A percentile compares a stretch with the other conserved stretches of the same genome.
phyloP scores from a whole-genome alignment of 2,113 vertebrate species.

The Craseonycteris thonglongyai region DNA sequence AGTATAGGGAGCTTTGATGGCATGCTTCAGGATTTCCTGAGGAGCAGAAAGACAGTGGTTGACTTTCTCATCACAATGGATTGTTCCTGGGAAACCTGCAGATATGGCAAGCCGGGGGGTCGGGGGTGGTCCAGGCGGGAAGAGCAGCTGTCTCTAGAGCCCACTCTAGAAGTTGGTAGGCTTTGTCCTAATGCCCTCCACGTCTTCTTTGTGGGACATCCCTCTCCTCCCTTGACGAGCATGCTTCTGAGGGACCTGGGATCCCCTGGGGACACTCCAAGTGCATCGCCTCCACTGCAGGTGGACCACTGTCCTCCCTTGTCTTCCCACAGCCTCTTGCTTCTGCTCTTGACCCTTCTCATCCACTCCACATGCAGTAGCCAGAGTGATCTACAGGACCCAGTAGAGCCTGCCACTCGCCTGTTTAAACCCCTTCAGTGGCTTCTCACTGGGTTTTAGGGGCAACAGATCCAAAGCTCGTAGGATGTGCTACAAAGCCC shows the following conservation, averaged over 20 bases:
- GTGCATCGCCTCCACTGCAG: background rate
- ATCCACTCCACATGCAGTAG: fast-evolving
- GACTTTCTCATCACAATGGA: constrained; percentile 61
- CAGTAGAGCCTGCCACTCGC: background rate
- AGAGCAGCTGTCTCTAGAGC: background rate
- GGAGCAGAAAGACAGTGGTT: constrained; percentile 48
- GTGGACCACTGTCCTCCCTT: fast-evolving
- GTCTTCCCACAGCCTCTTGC: no score
- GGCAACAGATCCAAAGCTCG: no score
- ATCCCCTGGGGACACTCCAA: fast-evolving
- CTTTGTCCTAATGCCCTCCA: fast-evolving
- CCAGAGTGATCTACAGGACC: background rate
- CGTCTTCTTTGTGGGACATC: background rate
- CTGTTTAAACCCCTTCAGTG: background rate
- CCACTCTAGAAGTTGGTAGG: fast-evolving
- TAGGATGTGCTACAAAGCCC: background rate
- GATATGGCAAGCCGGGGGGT: fast-evolving
- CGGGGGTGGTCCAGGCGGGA: fast-evolving
- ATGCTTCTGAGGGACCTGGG: background rate
- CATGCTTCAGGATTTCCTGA: constrained; percentile 66
- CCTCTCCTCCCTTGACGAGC: background rate
- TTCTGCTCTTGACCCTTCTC: background rate
- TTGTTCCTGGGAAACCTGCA: background rate
- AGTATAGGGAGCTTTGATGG: constrained; percentile 67
- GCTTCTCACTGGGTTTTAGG: background rate